These are phyloP conservation scores for Verasper variegatus DNA, from an alignment of 2,113 vertebrate species.

Conservation along the genomic window DNA sequence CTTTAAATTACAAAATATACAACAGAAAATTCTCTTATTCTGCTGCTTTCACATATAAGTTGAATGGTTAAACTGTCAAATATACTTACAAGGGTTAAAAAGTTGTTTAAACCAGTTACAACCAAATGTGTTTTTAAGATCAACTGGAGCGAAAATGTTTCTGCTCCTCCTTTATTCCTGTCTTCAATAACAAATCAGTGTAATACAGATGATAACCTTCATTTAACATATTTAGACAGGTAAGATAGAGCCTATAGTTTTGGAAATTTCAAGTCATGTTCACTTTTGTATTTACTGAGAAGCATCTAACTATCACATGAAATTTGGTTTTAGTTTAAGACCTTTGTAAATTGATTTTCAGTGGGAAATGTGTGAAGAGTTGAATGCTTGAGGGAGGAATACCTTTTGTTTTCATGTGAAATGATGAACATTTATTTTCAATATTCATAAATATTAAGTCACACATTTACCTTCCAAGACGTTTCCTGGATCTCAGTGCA, in stretches of 20 bases:
- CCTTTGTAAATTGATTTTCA: background rate
- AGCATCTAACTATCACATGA: background rate
- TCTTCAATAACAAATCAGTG: too few species aligned
- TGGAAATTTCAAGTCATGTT: background rate
- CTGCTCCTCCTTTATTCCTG: too few species aligned
- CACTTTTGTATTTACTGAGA: background rate
- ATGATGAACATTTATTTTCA: background rate
- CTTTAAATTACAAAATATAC: background rate
- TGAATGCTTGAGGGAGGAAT: background rate
- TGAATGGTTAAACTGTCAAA: too few species aligned
- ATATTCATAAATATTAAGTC: slow-evolving; percentile 8
- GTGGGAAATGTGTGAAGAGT: background rate
- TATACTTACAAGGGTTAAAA: too few species aligned
- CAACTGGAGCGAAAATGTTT: too few species aligned
- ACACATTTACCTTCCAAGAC: slow-evolving; percentile 40
- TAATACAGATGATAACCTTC: too few species aligned
- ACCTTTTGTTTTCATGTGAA: background rate
- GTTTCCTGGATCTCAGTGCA: background rate
- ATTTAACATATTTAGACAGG: too few species aligned
- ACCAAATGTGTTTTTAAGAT: too few species aligned
- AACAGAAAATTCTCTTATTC: too few species aligned
- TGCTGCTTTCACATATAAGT: too few species aligned
- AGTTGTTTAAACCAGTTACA: too few species aligned
- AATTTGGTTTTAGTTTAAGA: background rate
- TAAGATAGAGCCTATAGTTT: too few species aligned